Base-by-base conservation (phyloP, 2,113 vertebrate genomes). In the Paramisgurnus dabryanus region DNA sequence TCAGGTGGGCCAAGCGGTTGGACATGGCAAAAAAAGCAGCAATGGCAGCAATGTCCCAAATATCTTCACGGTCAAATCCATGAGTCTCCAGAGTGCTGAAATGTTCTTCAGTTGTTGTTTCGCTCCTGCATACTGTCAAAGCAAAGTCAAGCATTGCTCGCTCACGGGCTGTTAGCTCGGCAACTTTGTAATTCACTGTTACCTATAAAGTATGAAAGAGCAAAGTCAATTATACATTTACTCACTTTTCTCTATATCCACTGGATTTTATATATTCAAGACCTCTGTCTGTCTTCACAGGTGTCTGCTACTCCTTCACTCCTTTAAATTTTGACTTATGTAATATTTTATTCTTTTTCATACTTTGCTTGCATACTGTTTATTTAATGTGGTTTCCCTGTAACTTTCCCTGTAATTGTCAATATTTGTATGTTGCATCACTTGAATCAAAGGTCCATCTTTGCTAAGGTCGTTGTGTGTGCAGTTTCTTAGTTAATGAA, bases 11-110 rank as follows among this genome's bases (percentile, higher is more conserved):
- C 5, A 97, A 86, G 1, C 90, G 87, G 74, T 94, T 96, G 34
- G 93, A 95, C 93, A 94, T 91, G n/a, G 94, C 92, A 63, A 95
- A 96, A 83, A 96, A 96, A 10, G 93, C 93, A 11, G 94, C 73
- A 49, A 96, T 92, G 78, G 91, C 86, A n/a, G 89, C 92, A 15
- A 95, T 95, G 86, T 95, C 95, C 95, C 95, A 96, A 55, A 92
- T 91, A 0, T 96, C 94, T 82, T 97, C 95, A 0, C 71, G 85
- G 79, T 94, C 92, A 67, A 98, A 95, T 4, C 94, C 94, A 0
- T 91, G 94, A 7, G 87, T 85, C 83, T 95, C 90, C 53, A 96
- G 85, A 41, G 91, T 86, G 83, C 80, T 85, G 70, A 97, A 93
- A 73, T 93, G 93, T 78, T 93, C 81, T 4, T 96, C 93, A 0